Percentiles rank a stretch among this genome's conserved stretches.
phyloP scores from a whole-genome alignment of 2,113 vertebrate genomes.

The Pluvialis apricaria region DNA sequence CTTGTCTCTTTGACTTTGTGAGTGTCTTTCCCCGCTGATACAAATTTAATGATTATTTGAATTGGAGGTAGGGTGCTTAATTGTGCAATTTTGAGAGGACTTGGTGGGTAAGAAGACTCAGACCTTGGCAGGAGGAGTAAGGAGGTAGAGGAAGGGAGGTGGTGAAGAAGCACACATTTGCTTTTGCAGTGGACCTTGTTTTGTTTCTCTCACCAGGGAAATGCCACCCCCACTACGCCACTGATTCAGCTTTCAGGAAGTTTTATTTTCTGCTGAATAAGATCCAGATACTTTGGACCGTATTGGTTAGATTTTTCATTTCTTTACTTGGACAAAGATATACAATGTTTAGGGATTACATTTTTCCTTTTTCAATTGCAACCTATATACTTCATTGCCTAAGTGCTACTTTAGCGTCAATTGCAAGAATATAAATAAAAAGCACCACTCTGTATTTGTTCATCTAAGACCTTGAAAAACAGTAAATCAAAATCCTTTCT shows the following conservation, averaged over 20 bases:
- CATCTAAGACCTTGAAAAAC: slow-evolving; percentile 65
- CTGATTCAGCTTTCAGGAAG: not conserved
- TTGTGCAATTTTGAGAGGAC: not conserved
- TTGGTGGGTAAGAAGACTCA: not conserved
- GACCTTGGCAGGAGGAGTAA: not conserved
- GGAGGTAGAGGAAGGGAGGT: not conserved
- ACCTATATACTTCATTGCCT: slow-evolving; percentile 58
- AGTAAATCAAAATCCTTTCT: slow-evolving; percentile 66
- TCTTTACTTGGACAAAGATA: slow-evolving; percentile 57
- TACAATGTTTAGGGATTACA: slow-evolving; percentile 56
- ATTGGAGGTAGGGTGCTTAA: not conserved
- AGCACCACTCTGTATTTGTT: slow-evolving; percentile 54
- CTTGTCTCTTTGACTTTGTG: not conserved
- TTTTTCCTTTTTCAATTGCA: slow-evolving; percentile 54
- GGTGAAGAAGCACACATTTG: not conserved
- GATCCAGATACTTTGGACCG: not conserved
- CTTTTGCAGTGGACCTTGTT: not conserved
- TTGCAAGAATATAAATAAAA: slow-evolving; percentile 70
- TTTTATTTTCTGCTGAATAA: slow-evolving; percentile 47
- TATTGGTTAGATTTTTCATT: slow-evolving; percentile 53
- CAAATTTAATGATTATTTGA: not conserved
- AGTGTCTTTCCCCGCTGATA: not conserved
- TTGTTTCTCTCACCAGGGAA: not conserved
- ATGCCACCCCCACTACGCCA: not conserved
- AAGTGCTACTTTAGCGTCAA: slow-evolving; percentile 67